phyloP scores from a whole-genome alignment of 2,797 vertebrate genomes.

The Huso huso region DNA sequence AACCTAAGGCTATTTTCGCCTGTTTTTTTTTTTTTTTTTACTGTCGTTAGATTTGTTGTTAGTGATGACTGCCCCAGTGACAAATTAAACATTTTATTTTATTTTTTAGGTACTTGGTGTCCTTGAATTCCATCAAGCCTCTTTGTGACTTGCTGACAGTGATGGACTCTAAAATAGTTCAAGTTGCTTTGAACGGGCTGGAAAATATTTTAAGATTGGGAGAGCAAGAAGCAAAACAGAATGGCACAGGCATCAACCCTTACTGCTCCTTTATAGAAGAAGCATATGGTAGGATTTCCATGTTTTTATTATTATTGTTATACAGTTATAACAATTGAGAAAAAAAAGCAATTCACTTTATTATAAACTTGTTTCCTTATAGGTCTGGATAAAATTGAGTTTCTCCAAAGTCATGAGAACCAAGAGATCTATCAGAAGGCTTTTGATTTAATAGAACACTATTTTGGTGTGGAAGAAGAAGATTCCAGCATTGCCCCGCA shows the following conservation, averaged over 20 bases:
- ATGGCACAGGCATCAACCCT: conserved; percentile 73
- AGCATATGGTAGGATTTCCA: conserved; percentile 68
- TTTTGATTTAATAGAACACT: conserved; percentile 78
- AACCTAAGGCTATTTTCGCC: too few relatives aligned
- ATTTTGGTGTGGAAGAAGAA: conserved; percentile 78
- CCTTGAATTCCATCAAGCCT: conserved; percentile 79
- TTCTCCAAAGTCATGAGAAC: conserved; percentile 81
- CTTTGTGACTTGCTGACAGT: conserved; percentile 87
- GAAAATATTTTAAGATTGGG: conserved; percentile 84
- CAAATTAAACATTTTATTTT: neutral
- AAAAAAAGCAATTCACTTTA: too few relatives aligned
- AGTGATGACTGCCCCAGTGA: too few relatives aligned
- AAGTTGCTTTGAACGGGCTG: conserved; percentile 82
- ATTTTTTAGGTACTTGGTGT: conserved; percentile 72
- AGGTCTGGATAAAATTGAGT: conserved; percentile 83
- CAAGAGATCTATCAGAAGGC: conserved; percentile 83
- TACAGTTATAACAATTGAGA: too few relatives aligned
- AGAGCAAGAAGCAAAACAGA: conserved; percentile 82
- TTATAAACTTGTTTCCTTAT: conserved; percentile 11
- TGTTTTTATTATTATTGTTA: neutral
- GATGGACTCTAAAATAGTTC: conserved; percentile 89
- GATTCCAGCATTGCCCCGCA: conserved; percentile 75
- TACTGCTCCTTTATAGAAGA: conserved; percentile 85
- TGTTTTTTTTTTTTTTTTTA: too few relatives aligned
- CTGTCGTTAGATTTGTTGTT: too few relatives aligned